Evolutionary conservation across 2,113 vertebrate genomes (phyloP).

Genomic region (Centrocercus urophasianus): DNA sequence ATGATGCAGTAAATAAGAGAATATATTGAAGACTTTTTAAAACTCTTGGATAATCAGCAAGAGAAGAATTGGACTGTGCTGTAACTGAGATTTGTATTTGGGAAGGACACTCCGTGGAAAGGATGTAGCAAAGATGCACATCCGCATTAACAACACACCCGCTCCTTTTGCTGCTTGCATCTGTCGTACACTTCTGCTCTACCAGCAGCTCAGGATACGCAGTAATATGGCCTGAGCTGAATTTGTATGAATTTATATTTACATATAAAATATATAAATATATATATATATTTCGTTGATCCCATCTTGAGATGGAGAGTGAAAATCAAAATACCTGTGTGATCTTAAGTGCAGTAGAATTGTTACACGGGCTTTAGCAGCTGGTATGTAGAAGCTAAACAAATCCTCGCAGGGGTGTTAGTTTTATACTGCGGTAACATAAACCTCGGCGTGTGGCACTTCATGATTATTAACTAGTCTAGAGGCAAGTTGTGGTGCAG

Average conservation of each 20-base stretch:
- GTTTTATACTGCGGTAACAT: constrained; percentile 22
- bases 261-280: too few relatives aligned
- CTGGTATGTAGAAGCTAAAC: constrained; percentile 23
- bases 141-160: neutral
- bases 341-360: neutral
- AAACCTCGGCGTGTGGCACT: constrained; percentile 32
- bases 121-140: neutral
- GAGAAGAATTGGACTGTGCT: neutral
- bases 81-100: neutral
- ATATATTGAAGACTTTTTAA: neutral
- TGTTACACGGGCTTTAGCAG: neutral
- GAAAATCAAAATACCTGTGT: neutral
- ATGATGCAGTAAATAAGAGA: neutral
- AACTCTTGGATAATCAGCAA: neutral
- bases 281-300: neutral
- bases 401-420: neutral
- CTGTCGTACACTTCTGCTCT: neutral
- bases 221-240: neutral
- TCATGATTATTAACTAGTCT: constrained; percentile 44
- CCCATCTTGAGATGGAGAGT: neutral
- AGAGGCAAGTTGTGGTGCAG: neutral
- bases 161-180: neutral
- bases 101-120: neutral
- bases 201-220: neutral
- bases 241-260: neutral